A percentile compares a stretch with the other conserved stretches of the same genome.
Conservation (phyloP, 53 echinoderm and acorn worm species). For the Henricia sp. region DNA sequence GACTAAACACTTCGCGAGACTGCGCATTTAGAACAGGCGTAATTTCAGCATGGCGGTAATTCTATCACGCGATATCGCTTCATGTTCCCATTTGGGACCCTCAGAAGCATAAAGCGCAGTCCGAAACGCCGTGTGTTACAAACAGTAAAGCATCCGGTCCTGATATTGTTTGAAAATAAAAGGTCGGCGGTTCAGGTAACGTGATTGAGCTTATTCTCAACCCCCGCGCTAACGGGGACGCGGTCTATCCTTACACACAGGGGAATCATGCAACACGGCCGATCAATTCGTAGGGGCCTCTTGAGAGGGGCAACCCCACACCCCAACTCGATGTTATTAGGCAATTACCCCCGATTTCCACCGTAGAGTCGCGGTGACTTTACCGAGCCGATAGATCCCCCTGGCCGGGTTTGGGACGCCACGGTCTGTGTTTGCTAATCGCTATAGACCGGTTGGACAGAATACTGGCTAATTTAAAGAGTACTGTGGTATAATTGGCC, state of each 20-base stretch:
- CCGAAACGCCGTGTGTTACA: not conserved
- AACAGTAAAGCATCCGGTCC: constrained; percentile 7
- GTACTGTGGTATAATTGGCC: not conserved
- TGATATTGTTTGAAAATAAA: not conserved
- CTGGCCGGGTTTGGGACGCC: constrained; percentile 5
- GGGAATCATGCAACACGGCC: constrained; percentile 32
- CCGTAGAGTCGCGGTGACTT: constrained; percentile 47
- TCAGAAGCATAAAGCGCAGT: too few species aligned
- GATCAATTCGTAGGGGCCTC: constrained; percentile 23
- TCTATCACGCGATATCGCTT: too few species aligned
- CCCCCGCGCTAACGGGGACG: constrained; percentile 12
- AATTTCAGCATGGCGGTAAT: too few species aligned
- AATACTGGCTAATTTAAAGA: constrained; percentile 38
- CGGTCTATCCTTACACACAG: constrained; percentile 50
- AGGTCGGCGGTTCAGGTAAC: not conserved
- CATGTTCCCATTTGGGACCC: too few species aligned
- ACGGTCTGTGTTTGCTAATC: not conserved
- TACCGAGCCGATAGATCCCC: not conserved
- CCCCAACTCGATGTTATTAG: constrained; percentile 42
- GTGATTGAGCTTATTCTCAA: constrained; percentile 32
- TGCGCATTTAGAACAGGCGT: too few species aligned
- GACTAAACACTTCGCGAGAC: too few species aligned
- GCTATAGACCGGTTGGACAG: constrained; percentile 1
- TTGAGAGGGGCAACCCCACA: constrained; percentile 15
- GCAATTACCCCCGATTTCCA: constrained; percentile 54